Evolutionary conservation across 2,797 vertebrate genomes (phyloP), one percentile per base, ranked within the genome.

Genomic region (Remorina albescens): DNA sequence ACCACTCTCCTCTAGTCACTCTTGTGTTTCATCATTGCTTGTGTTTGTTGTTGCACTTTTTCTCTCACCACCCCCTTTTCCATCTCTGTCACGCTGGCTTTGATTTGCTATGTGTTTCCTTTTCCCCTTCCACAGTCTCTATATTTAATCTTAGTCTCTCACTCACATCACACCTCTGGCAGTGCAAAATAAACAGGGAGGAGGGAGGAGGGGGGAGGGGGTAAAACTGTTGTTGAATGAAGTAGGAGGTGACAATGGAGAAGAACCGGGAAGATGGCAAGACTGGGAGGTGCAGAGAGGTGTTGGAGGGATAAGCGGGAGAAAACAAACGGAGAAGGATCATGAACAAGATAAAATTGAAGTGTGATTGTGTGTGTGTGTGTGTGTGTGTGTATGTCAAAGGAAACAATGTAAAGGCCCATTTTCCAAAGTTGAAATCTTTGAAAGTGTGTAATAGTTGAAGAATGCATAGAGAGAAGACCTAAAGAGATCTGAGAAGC

Each of bases 101-200:
- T 88, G 78, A 89, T 83, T 85, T 74, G 58, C 51, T 54, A 44
- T 53, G 21, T 50, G 23, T 81, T 51, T 83, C 49, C 69, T 64
- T n/a, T 46, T 61, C 65, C 37, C 62, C 36, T 75, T 70, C 69
- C 47, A 63, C 58, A 23, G 10, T 69, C 76, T 84, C 71, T 88
- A 78, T 88, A 85, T 82, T 88, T 85, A 87, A 87, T 86, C 80
- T 54, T 65, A 79, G 75, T 82, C 74, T 83, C 58, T 83, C 80
- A 4, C 76, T 82, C 70, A 85, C 82, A 77, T 88, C 64, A 23
- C 84, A 90, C 86, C 86, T 82, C 84, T 67, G 80, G 81, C 73
- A 80, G 78, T 83, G 76, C 67, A 77, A 86, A 88, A 89, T 65
- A 70, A 89, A 73, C 7, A 1, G 64, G 82, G 71, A 84, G 81